Evolutionary conservation across 37 sponge, comb jelly and placozoan species (phyloP).

Genomic region (Spongia lamella): DNA sequence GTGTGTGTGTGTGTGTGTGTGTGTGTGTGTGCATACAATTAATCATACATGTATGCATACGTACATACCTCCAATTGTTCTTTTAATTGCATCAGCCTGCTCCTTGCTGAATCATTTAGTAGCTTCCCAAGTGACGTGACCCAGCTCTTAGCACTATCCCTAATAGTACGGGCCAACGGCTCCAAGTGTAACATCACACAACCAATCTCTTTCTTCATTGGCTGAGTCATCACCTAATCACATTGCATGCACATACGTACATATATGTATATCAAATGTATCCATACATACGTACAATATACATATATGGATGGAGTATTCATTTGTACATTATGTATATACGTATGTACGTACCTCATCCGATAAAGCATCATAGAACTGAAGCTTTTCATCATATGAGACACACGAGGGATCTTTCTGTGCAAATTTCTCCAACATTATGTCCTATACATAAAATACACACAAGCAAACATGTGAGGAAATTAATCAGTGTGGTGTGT

Average conservation of each 20-base stretch:
- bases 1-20: not conserved
- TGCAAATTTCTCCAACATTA: conserved; percentile 88
- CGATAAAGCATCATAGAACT: conserved; percentile 64
- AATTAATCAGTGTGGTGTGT: no score
- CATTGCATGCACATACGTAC: conserved; percentile 4
- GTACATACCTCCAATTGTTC: conserved; percentile 58
- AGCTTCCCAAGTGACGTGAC: conserved; percentile 88
- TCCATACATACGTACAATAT: not conserved
- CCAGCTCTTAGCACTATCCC: conserved; percentile 87
- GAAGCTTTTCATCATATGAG: conserved; percentile 87
- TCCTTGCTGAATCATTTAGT: conserved; percentile 77
- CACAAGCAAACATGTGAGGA: not conserved
- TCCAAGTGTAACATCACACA: conserved; percentile 83
- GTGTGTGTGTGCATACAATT: conserved; percentile 11
- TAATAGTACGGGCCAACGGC: conserved; percentile 78
- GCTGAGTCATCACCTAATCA: conserved; percentile 52
- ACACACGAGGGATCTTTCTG: conserved; percentile 73
- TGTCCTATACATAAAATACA: conserved; percentile 58
- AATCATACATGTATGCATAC: conserved; percentile 13
- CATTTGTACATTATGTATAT: not conserved
- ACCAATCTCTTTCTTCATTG: conserved; percentile 51
- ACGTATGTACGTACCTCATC: no score
- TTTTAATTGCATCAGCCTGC: conserved; percentile 59
- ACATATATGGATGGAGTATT: not conserved
- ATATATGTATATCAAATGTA: not conserved